Evolutionary conservation across 1,140 invertebrate genomes (phyloP), one percentile per base, ranked within the genome.

Genomic region (Euschistus heros): DNA sequence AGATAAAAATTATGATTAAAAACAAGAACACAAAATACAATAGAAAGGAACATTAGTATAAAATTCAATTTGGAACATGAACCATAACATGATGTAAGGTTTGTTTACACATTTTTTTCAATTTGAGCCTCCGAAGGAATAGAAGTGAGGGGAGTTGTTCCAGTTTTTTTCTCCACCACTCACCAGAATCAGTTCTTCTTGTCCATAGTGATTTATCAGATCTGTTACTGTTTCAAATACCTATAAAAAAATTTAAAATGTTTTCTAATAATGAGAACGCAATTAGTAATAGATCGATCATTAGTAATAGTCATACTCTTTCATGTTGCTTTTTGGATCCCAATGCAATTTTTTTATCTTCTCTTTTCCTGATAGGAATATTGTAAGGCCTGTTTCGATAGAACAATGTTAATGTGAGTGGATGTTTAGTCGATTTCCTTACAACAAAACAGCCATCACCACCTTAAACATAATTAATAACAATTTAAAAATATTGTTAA

Each of bases 361-460:
- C 60, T 37, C 68, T 55, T 59, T 37, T 63, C 50, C 68, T 37
- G 18, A 68, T 66, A 15, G 65, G 59, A 24, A 68, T 67, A 55
- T 68, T 68, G 64, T 64, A 68, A 26, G 68, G 54, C 54, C 65
- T 62, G 14, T 59, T 61, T 18, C 30, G 37, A 61, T 66, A 57
- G 44, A 59, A 66, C 8, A 68, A 20, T 15, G 68, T 66, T 42
- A 68, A 30, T n/a, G 68, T 68, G 15, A 68, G 54, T 15, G 65
- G 33, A 30, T 55, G 50, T 27, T 37, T 63, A 0, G 65, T 20
- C 13, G 68, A 68, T 18, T 66, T 66, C 17, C 68, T 57, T 2
- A 68, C 65, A 22, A 68, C 17, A 26, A 66, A 68, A 62, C 68
- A 68, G 14, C 68, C 68, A 33, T 68, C 55, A 15, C 65, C 68